Percentiles rank a stretch among this genome's conserved stretches.
Evolutionary conservation across 1,140 invertebrate species (phyloP).

Genomic region (Pogonomyrmex barbatus): DNA sequence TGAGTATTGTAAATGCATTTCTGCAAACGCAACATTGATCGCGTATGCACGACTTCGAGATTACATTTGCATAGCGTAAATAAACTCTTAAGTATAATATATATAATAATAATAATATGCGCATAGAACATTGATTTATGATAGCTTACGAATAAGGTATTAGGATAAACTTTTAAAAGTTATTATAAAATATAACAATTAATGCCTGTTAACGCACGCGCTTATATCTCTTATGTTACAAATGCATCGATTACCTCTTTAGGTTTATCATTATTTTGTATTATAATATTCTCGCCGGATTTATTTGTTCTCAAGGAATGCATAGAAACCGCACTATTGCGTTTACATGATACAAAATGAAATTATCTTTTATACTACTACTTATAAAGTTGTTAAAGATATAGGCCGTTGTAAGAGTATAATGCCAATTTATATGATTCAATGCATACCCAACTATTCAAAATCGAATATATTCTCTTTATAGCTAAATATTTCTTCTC

Average conservation of each 20-base stretch:
- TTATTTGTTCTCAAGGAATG: constrained; percentile 21
- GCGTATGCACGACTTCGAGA: constrained; percentile 27
- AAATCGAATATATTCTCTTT: constrained; percentile 20
- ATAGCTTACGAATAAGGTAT: constrained; percentile 22
- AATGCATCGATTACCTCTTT: constrained; percentile 19
- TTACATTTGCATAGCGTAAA: constrained; percentile 40
- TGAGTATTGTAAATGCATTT: constrained; percentile 55
- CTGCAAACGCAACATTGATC: constrained; percentile 10
- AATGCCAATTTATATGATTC: constrained; percentile 34
- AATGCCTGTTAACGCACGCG: constrained; percentile 44
- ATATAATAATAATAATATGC: constrained; percentile 22
- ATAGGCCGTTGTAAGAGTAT: constrained; percentile 56
- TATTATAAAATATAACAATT: constrained; percentile 65
- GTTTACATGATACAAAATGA: constrained; percentile 33
- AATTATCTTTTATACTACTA: constrained; percentile 16
- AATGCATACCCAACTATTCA: constrained; percentile 4
- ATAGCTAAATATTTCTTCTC: constrained; percentile 23
- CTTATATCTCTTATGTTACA: constrained; percentile 49
- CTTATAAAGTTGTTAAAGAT: constrained; percentile 44
- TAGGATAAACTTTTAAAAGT: constrained; percentile 58
- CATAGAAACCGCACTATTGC: constrained; percentile 15
- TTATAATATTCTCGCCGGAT: constrained; percentile 33
- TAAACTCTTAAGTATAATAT: constrained; percentile 26
- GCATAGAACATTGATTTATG: constrained; percentile 48
- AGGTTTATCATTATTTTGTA: constrained; percentile 46